These are phyloP conservation scores for Cataglyphis cursor DNA, from an alignment of 2,888 invertebrate genomes.

Conservation along the genomic window DNA sequence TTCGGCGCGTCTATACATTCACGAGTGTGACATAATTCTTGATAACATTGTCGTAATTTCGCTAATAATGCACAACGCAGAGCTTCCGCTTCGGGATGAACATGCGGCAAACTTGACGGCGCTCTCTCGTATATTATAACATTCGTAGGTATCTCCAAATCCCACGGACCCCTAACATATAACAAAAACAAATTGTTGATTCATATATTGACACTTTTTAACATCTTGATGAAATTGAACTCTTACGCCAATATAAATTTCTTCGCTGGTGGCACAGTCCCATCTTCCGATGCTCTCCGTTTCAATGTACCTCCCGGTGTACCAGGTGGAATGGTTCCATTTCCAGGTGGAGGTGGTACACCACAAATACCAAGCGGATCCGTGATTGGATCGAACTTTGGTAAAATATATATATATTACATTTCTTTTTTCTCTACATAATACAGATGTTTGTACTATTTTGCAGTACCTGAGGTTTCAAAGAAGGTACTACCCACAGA, in stretches of 20 bases:
- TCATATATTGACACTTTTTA: not conserved
- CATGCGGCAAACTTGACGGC: constrained; percentile 94
- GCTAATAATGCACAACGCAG: constrained; percentile 93
- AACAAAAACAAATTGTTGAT: constrained; percentile 19
- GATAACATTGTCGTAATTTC: constrained; percentile 96
- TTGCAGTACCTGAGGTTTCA: constrained; percentile 89
- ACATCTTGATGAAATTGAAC: constrained; percentile 32
- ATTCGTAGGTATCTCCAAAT: constrained; percentile 97
- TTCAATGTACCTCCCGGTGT: constrained; percentile 89
- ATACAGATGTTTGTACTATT: not conserved
- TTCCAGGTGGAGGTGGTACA: constrained; percentile 85
- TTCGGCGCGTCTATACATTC: constrained; percentile 98
- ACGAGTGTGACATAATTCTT: constrained; percentile 97
- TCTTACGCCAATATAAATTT: constrained; percentile 93
- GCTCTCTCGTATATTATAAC: constrained; percentile 95
- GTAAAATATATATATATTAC: constrained; percentile 22
- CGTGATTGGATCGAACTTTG: constrained; percentile 94
- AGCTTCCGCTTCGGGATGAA: constrained; percentile 98
- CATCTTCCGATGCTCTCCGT: constrained; percentile 93
- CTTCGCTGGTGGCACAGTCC: constrained; percentile 92
- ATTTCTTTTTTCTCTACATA: not conserved
- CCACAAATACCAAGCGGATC: constrained; percentile 95
- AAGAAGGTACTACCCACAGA: constrained; percentile 98
- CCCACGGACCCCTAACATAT: constrained; percentile 93
- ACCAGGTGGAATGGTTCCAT: constrained; percentile 85